Conservation (phyloP, 2,113 vertebrate genomes). For the Phalacrocorax brasilianus region DNA sequence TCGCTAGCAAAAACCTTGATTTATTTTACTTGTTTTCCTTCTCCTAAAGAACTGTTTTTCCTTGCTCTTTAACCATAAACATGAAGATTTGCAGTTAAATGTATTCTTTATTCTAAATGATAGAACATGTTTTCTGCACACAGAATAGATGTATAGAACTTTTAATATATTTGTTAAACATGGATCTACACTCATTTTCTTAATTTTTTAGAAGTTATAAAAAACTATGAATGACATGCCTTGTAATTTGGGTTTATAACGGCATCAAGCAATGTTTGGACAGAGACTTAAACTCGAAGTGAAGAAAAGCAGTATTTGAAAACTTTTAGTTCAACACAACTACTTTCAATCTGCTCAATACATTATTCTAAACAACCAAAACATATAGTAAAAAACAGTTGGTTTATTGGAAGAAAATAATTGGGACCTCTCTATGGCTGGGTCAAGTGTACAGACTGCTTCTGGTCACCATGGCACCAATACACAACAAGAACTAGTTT, state of each 20-base stretch:
- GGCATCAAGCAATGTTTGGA: not conserved
- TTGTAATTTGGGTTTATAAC: not conserved
- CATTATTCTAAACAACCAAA: not conserved
- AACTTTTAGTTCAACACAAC: not conserved
- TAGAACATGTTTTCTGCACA: not conserved
- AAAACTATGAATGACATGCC: not conserved
- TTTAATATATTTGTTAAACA: not conserved
- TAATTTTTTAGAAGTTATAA: not conserved
- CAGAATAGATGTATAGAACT: not conserved
- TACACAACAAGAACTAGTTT: not conserved
- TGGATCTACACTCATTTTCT: not conserved
- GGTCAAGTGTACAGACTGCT: not conserved
- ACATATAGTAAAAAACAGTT: not conserved
- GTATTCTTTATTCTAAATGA: not conserved
- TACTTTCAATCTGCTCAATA: not conserved
- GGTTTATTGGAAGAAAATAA: not conserved
- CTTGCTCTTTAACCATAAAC: not conserved
- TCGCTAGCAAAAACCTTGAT: not conserved
- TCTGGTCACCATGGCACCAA: not conserved
- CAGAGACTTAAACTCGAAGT: not conserved
- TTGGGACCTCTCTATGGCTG: not conserved
- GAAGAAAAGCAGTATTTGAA: not conserved
- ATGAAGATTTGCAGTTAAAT: not conserved
- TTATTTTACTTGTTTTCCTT: not conserved
- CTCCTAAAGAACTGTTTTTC: not conserved